A percentile compares a stretch with the other conserved stretches of the same genome.
These are phyloP conservation scores for Natator depressus DNA, from an alignment of 2,113 vertebrate genomes.

Conservation along the genomic window DNA sequence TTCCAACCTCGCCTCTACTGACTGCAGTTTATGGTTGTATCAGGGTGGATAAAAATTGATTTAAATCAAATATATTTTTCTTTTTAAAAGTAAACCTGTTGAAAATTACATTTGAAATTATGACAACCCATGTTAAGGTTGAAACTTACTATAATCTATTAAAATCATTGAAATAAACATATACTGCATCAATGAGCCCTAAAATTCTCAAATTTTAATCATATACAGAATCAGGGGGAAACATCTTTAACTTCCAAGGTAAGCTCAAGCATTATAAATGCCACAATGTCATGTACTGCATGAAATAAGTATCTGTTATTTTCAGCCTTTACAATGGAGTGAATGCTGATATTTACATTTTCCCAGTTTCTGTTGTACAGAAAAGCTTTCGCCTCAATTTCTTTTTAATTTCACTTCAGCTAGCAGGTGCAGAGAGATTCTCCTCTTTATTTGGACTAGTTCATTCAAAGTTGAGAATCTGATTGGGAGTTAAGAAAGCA, in stretches of 20 bases:
- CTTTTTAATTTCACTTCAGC: slow-evolving; percentile 16
- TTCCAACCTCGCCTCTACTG: not conserved
- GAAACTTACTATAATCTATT: not conserved
- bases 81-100: not conserved
- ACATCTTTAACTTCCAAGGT: not conserved
- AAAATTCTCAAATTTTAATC: not conserved
- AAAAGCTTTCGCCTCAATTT: slow-evolving; percentile 43
- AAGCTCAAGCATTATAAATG: not conserved
- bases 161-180: not conserved
- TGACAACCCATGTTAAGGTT: not conserved
- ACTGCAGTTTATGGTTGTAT: not conserved
- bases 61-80: not conserved
- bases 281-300: slow-evolving; percentile 5
- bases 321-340: not conserved
- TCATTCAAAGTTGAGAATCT: slow-evolving; percentile 46
- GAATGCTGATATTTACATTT: slow-evolving; percentile 14
- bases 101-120: not conserved
- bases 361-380: not conserved
- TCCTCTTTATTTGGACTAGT: slow-evolving; percentile 24
- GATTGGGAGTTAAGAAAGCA: not conserved
- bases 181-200: not conserved
- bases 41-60: not conserved
- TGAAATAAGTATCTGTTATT: slow-evolving; percentile 17
- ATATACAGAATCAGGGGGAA: not conserved
- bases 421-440: not conserved